phyloP scores from a whole-genome alignment of 2,888 invertebrate genomes.

The Diarsia rubi region DNA sequence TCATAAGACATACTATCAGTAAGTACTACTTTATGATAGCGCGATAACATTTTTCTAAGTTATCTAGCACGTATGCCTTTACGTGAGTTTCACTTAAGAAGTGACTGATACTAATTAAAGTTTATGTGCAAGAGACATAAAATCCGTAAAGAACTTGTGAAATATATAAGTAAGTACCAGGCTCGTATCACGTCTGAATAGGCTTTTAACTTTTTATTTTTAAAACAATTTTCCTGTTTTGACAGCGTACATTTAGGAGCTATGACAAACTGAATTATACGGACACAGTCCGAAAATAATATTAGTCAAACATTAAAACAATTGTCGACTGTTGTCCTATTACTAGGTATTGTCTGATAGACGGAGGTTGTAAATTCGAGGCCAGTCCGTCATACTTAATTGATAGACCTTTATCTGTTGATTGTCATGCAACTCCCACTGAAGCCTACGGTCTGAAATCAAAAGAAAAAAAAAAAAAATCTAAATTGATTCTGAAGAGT shows the following conservation, averaged over 20 bases:
- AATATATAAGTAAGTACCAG: slow-evolving; percentile 49
- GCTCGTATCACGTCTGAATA: slow-evolving; percentile 32
- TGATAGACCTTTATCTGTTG: slow-evolving; percentile 70
- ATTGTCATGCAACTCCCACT: slow-evolving; percentile 67
- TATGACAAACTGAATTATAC: slow-evolving; percentile 10
- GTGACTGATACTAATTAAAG: slow-evolving; percentile 27
- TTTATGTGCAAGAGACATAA: slow-evolving; percentile 17
- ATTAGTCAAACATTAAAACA: slow-evolving; percentile 33
- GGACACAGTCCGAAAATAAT: slow-evolving; percentile 32
- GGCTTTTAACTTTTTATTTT: not conserved
- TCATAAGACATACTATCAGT: slow-evolving; percentile 9
- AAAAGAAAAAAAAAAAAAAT: not conserved
- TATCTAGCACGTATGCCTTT: slow-evolving; percentile 54
- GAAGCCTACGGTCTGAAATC: slow-evolving; percentile 43
- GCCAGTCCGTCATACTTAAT: slow-evolving; percentile 70
- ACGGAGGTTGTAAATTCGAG: slow-evolving; percentile 70
- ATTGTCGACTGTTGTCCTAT: slow-evolving; percentile 42
- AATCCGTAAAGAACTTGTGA: slow-evolving; percentile 34
- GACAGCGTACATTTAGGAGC: slow-evolving; percentile 1
- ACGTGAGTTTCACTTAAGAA: slow-evolving; percentile 55
- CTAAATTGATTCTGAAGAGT: not conserved
- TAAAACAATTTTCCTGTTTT: not conserved
- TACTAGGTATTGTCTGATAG: slow-evolving; percentile 62
- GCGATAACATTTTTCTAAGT: slow-evolving; percentile 32
- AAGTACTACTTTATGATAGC: slow-evolving; percentile 16